A percentile compares a stretch with the other conserved stretches of the same genome.
phyloP scores from a whole-genome alignment of 2,797 vertebrate genomes.

The Prionace glauca region DNA sequence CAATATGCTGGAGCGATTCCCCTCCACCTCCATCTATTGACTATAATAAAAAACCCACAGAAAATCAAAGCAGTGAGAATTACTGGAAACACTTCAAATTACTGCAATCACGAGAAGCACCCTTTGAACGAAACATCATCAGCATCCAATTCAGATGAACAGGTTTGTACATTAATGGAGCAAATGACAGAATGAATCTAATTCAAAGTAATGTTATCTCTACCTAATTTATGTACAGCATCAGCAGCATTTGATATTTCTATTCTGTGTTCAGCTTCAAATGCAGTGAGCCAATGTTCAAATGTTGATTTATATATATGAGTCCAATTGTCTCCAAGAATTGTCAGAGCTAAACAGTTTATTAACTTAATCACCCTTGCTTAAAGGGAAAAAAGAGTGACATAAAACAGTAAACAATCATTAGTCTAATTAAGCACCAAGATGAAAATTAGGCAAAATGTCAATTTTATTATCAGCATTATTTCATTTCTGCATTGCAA shows the following conservation, averaged over 20 bases:
- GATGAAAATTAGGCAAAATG: not conserved
- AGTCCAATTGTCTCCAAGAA: not conserved
- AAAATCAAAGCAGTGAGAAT: not conserved
- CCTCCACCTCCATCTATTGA: not conserved
- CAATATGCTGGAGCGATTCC: not conserved
- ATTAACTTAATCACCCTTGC: not conserved
- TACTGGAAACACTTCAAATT: not conserved
- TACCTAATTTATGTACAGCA: not conserved
- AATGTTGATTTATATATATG: slow-evolving; percentile 7
- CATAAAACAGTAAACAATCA: slow-evolving; percentile 2
- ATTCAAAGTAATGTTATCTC: not conserved
- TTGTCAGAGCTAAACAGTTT: slow-evolving; percentile 8
- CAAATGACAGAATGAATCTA: not conserved
- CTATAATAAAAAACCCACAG: not conserved
- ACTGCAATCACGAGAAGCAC: too few species aligned
- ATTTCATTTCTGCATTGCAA: not conserved
- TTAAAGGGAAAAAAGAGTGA: slow-evolving; percentile 7
- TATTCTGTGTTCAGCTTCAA: not conserved
- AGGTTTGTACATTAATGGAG: not conserved
- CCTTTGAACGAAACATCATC: not conserved
- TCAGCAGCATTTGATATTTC: not conserved
- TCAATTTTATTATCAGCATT: slow-evolving; percentile 21
- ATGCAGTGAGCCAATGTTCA: slow-evolving; percentile 2
- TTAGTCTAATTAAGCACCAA: slow-evolving; percentile 25
- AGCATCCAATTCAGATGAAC: not conserved